These are phyloP conservation scores for Phodopus roborovskii DNA, from an alignment of 2,113 vertebrate species.

Conservation along the genomic window DNA sequence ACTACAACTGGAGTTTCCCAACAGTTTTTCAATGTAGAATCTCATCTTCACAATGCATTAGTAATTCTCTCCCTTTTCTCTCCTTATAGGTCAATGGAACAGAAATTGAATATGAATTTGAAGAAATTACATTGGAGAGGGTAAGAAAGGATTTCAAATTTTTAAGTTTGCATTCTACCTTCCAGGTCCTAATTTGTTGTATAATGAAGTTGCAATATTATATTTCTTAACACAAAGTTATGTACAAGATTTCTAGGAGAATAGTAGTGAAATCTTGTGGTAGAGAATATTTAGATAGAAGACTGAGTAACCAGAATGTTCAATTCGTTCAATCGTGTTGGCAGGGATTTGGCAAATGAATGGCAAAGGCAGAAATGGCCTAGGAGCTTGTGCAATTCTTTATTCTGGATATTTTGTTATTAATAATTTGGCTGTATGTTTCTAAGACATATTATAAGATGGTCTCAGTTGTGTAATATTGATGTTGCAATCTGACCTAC, in stretches of 20 bases:
- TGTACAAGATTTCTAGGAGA: background rate
- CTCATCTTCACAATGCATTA: conserved; percentile 56
- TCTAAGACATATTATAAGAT: background rate
- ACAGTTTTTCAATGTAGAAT: background rate
- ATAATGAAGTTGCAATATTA: conserved; percentile 43
- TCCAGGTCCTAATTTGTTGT: background rate
- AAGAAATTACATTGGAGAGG: conserved; percentile 98
- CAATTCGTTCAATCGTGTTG: background rate
- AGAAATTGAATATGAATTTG: conserved; percentile 99
- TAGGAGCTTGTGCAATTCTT: background rate
- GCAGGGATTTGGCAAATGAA: background rate
- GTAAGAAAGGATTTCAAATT: conserved; percentile 86
- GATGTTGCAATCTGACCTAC: background rate
- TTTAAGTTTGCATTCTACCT: background rate
- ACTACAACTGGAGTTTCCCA: background rate
- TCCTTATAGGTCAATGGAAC: conserved; percentile 95
- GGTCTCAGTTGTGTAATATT: background rate
- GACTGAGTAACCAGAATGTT: conserved; percentile 5
- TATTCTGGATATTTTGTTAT: background rate
- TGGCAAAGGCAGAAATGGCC: conserved; percentile 2
- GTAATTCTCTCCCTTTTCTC: conserved; percentile 59
- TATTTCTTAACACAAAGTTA: background rate
- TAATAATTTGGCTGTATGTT: background rate
- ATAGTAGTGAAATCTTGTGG: conserved; percentile 11
- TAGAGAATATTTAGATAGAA: background rate